Evolutionary conservation across 2,113 vertebrate species (phyloP).

Genomic region (Monopterus albus): DNA sequence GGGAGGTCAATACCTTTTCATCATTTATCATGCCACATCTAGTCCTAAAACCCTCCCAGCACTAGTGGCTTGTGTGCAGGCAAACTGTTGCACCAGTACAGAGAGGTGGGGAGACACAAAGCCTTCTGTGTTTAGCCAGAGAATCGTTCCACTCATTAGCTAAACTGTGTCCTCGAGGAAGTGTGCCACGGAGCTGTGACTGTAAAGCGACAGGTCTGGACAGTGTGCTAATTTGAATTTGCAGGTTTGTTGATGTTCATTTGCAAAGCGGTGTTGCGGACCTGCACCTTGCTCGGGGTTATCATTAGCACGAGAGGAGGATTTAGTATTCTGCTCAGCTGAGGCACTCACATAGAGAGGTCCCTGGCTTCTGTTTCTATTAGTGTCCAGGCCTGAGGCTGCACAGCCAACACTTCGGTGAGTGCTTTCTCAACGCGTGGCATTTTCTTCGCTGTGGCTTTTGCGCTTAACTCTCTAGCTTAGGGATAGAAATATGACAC

Average conservation of each 20-base stretch:
- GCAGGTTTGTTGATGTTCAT: constrained; percentile 66
- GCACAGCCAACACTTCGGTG: constrained; percentile 67
- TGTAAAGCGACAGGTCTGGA: constrained; percentile 28
- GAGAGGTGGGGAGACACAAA: constrained; percentile 15
- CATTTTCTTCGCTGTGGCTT: constrained; percentile 65
- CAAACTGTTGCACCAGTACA: constrained; percentile 37
- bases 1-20: constrained; percentile 38
- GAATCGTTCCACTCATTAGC: constrained; percentile 48
- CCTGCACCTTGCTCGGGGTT: constrained; percentile 68
- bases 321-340: constrained; percentile 69
- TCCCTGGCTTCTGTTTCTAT: constrained; percentile 75
- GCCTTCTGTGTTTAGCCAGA: constrained; percentile 6
- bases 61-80: constrained; percentile 9
- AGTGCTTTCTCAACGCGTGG: constrained; percentile 55
- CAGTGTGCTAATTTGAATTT: constrained; percentile 66
- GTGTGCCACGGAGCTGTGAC: constrained; percentile 17
- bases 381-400: constrained; percentile 68
- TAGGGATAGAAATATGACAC: constrained; percentile 69
- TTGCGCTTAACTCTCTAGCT: constrained; percentile 63
- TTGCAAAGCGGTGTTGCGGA: constrained; percentile 65
- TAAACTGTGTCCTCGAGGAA: constrained; percentile 50
- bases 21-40: constrained; percentile 54
- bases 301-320: constrained; percentile 73
- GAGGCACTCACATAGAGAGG: constrained; percentile 60
- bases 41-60: constrained; percentile 16